Percentiles rank a stretch among this genome's conserved stretches.
These are phyloP conservation scores for Enteromius unitaeniatus DNA, from an alignment of 2,797 vertebrate genomes.

Conservation along the genomic window DNA sequence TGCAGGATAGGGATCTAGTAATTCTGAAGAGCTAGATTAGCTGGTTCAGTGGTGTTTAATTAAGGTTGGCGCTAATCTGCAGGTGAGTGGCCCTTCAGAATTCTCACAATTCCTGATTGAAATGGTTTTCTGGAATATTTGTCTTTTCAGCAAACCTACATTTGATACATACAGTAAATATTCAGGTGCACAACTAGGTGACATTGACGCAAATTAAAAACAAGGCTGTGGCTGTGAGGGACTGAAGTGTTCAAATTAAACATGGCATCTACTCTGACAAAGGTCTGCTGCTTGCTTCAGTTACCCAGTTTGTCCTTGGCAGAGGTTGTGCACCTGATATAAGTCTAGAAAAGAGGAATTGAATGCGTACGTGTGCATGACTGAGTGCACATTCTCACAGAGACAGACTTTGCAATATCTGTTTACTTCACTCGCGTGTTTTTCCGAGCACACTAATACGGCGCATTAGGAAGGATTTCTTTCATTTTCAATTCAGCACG, in stretches of 20 bases:
- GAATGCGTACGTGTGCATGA: background rate
- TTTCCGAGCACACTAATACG: background rate
- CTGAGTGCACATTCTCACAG: background rate
- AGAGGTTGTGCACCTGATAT: background rate
- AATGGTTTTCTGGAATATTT: background rate
- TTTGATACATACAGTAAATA: background rate
- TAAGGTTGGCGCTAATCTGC: background rate
- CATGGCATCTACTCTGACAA: background rate
- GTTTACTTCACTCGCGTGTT: background rate
- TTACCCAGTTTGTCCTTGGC: background rate
- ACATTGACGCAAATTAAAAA: background rate
- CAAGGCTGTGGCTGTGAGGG: background rate
- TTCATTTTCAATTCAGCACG: background rate
- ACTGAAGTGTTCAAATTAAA: background rate
- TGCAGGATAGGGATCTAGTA: background rate
- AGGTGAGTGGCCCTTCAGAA: background rate
- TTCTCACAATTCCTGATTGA: background rate
- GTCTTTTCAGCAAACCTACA: background rate
- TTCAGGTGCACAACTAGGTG: background rate
- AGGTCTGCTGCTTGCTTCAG: conserved; percentile 12
- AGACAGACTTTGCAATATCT: background rate
- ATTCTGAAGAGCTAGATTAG: background rate
- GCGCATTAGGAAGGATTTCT: conserved; percentile 21
- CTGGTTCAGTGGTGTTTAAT: background rate
- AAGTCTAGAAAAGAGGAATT: background rate